Evolutionary conservation across 2,113 vertebrate species (phyloP).

Genomic region (Gymnarchus niloticus): DNA sequence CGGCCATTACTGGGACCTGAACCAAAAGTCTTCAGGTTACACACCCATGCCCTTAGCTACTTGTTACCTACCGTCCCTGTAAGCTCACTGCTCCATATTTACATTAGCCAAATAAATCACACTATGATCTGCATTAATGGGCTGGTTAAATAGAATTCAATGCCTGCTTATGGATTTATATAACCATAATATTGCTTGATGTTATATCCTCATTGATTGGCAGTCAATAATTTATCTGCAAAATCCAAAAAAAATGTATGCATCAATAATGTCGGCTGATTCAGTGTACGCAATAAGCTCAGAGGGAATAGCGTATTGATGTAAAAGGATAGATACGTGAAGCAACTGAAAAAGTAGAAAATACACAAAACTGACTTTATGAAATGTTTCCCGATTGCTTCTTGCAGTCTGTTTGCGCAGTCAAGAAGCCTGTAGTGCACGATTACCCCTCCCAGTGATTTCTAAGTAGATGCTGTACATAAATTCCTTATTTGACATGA

Average conservation of each 20-base stretch:
- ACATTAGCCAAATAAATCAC: not conserved
- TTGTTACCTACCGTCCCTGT: not conserved
- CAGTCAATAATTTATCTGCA: not conserved
- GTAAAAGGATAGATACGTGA: not conserved
- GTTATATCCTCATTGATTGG: not conserved
- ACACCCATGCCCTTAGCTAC: not conserved
- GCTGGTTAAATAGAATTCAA: not conserved
- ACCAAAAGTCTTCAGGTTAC: not conserved
- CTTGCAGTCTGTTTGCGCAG: too few relatives aligned
- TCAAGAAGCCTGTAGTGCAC: too few relatives aligned
- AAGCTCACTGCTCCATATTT: not conserved
- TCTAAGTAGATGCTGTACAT: too few relatives aligned
- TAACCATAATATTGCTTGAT: not conserved
- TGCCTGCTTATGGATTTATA: not conserved
- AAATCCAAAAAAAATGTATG: not conserved
- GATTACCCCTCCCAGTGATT: too few relatives aligned
- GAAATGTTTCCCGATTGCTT: too few relatives aligned
- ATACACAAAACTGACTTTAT: not conserved
- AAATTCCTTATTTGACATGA: too few relatives aligned
- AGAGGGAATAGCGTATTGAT: not conserved
- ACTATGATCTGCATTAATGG: not conserved
- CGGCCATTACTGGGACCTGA: not conserved
- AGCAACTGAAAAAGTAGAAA: not conserved
- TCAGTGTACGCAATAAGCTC: not conserved
- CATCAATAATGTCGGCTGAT: not conserved